These are phyloP conservation scores for Emydocephalus ijimae DNA, from an alignment of 2,113 vertebrate genomes.

Conservation along the genomic window DNA sequence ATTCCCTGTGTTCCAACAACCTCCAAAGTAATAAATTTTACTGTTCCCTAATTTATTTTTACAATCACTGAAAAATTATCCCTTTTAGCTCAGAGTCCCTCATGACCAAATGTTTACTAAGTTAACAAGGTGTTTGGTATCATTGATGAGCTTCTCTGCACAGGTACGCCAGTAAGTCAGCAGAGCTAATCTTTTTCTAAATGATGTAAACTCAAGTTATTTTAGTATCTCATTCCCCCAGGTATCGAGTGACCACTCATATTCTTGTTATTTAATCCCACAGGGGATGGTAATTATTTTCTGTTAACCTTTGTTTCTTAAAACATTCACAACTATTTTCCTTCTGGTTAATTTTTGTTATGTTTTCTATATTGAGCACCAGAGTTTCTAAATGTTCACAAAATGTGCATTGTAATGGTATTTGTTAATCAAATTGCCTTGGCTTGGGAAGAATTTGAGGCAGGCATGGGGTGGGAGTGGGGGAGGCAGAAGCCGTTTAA, in stretches of 20 bases:
- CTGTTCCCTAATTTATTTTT: constrained; percentile 66
- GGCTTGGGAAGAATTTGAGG: constrained; percentile 28
- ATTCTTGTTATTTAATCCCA: constrained; percentile 48
- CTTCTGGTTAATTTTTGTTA: constrained; percentile 48
- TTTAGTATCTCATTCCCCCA: constrained; percentile 60
- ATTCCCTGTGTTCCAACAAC: constrained; percentile 67
- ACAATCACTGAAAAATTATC: constrained; percentile 73
- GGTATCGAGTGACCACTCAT: constrained; percentile 54
- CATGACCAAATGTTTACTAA: constrained; percentile 52
- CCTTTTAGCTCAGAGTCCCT: constrained; percentile 64
- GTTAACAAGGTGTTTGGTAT: constrained; percentile 53
- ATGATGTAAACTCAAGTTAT: constrained; percentile 63
- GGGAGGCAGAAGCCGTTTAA: constrained; percentile 16
- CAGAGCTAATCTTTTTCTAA: constrained; percentile 72
- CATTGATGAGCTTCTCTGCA: constrained; percentile 59
- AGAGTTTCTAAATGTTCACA: not conserved
- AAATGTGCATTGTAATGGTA: constrained; percentile 21
- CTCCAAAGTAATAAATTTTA: constrained; percentile 69
- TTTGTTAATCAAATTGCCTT: constrained; percentile 37
- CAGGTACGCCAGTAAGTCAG: constrained; percentile 56
- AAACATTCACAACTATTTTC: constrained; percentile 51
- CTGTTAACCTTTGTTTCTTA: constrained; percentile 53
- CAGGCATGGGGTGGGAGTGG: constrained; percentile 16
- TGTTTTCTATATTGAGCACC: constrained; percentile 17
- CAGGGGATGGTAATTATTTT: constrained; percentile 43